A percentile compares a stretch with the other conserved stretches of the same genome.
Evolutionary conservation across 92 coral and sea anemone species (phyloP).

Genomic region (Porites rus): DNA sequence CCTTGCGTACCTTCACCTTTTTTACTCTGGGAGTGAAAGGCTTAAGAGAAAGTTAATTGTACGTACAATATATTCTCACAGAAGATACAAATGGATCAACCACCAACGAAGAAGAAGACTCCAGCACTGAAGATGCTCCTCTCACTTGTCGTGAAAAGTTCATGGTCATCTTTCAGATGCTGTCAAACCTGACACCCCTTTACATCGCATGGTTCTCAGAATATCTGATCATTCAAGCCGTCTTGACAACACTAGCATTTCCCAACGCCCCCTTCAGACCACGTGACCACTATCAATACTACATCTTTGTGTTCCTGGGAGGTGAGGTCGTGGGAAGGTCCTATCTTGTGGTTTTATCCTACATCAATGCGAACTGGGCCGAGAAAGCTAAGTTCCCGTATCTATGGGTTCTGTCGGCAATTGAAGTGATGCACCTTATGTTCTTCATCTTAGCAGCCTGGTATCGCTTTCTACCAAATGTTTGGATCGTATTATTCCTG

Average conservation of each 20-base stretch:
- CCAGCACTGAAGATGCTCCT: conserved; percentile 24
- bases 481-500: conserved; percentile 65
- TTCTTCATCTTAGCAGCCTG: conserved; percentile 81
- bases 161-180: conserved; percentile 67
- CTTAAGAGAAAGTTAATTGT: too few species aligned
- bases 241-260: conserved; percentile 84
- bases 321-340: conserved; percentile 91
- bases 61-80: background rate
- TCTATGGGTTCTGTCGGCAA: conserved; percentile 77
- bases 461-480: conserved; percentile 86
- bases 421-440: conserved; percentile 74
- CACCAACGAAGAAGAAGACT: conserved; percentile 19
- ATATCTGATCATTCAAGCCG: conserved; percentile 83
- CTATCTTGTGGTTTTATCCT: conserved; percentile 68
- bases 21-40: too few species aligned
- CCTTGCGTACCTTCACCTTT: too few species aligned
- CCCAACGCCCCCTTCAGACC: conserved; percentile 89
- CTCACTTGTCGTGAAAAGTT: conserved; percentile 76
- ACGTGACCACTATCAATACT: conserved; percentile 91
- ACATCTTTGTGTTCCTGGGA: conserved; percentile 75
- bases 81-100: conserved; percentile 6
- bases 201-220: conserved; percentile 89
- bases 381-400: conserved; percentile 71
- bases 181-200: conserved; percentile 69
- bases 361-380: conserved; percentile 68